These are phyloP conservation scores for Craniophora ligustri DNA, from an alignment of 2,888 invertebrate species.

Conservation along the genomic window DNA sequence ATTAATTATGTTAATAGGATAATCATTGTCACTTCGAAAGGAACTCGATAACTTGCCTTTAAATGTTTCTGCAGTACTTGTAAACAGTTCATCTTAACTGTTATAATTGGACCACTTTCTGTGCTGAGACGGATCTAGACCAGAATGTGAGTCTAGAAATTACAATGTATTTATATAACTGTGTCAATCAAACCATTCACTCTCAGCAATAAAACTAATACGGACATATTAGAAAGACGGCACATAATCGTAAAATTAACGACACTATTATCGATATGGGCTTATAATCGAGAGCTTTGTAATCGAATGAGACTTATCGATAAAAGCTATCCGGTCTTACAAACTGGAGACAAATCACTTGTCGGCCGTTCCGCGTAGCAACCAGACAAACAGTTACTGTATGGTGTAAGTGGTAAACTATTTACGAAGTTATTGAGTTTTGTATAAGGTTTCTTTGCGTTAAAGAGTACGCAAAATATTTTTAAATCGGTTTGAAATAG, in stretches of 20 bases:
- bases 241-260: slow-evolving; percentile 42
- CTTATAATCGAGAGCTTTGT: slow-evolving; percentile 24
- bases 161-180: slow-evolving; percentile 46
- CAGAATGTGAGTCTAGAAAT: slow-evolving; percentile 42
- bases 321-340: slow-evolving; percentile 30
- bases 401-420: slow-evolving; percentile 12
- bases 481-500: too few relatives aligned
- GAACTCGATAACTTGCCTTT: neutral
- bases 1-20: neutral
- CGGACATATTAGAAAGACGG: slow-evolving; percentile 17
- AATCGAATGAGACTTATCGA: slow-evolving; percentile 24
- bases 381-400: slow-evolving; percentile 22
- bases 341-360: slow-evolving; percentile 15
- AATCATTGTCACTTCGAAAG: slow-evolving; percentile 9
- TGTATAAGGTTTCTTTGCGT: too few relatives aligned
- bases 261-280: slow-evolving; percentile 25
- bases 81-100: neutral
- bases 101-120: slow-evolving; percentile 25
- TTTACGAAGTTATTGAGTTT: too few relatives aligned
- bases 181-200: slow-evolving; percentile 47
- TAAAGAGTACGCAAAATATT: too few relatives aligned
- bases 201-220: slow-evolving; percentile 40
- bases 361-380: slow-evolving; percentile 42
- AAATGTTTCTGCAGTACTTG: neutral
- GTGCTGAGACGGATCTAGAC: slow-evolving; percentile 44